phyloP scores from a whole-genome alignment of 2,113 vertebrate species.

The Syngnathus scovelli region DNA sequence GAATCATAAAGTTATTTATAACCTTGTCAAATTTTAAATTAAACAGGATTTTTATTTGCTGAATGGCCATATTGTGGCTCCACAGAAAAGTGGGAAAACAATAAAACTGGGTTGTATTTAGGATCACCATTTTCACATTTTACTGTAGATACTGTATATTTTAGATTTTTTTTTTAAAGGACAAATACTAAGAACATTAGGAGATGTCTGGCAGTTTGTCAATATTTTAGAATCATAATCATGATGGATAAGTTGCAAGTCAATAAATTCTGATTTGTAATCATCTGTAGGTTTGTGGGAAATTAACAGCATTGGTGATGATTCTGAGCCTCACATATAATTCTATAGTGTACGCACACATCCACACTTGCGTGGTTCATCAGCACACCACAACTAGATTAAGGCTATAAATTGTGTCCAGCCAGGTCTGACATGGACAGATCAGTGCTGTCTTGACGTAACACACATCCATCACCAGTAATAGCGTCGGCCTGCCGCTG shows the following conservation, averaged over 20 bases:
- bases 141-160: too few relatives aligned
- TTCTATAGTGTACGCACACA: slow-evolving; percentile 14
- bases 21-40: slow-evolving; percentile 11
- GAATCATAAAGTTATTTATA: slow-evolving; percentile 6
- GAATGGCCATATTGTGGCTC: neutral
- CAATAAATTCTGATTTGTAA: neutral
- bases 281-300: slow-evolving; percentile 10
- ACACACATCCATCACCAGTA: slow-evolving; percentile 62
- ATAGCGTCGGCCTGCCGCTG: slow-evolving; percentile 38
- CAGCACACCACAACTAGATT: slow-evolving; percentile 45
- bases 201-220: too few relatives aligned
- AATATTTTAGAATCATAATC: neutral
- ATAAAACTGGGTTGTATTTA: neutral
- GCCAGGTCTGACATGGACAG: slow-evolving; percentile 51
- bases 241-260: neutral
- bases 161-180: too few relatives aligned
- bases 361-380: slow-evolving; percentile 24
- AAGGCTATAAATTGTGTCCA: slow-evolving; percentile 59
- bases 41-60: slow-evolving; percentile 7
- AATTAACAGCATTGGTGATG: slow-evolving; percentile 11
- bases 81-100: neutral
- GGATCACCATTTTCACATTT: neutral
- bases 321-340: slow-evolving; percentile 39
- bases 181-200: too few relatives aligned
- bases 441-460: slow-evolving; percentile 61